Percentiles rank a stretch among this genome's conserved stretches.
phyloP scores from a whole-genome alignment of 1,140 invertebrate genomes.

The Ostrea denselamellosa region DNA sequence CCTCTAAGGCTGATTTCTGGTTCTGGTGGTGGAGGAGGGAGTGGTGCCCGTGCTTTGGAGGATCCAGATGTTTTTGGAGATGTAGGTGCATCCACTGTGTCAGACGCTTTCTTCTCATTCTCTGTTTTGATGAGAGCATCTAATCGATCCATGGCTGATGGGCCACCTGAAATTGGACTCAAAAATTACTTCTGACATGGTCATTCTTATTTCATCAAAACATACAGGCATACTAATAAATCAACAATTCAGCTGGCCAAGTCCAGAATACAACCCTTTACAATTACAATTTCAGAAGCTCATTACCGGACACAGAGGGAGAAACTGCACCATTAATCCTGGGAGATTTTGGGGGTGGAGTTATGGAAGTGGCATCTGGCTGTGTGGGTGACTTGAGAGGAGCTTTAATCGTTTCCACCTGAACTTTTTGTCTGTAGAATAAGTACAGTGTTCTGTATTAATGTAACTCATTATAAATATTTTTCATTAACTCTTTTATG shows the following conservation, averaged over 20 bases:
- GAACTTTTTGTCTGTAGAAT: slow-evolving; percentile 47
- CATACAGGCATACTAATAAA: too few species aligned
- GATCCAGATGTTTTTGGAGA: slow-evolving; percentile 37
- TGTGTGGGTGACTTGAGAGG: slow-evolving; percentile 45
- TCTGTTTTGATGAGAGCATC: slow-evolving; percentile 33
- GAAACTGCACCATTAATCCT: slow-evolving; percentile 36
- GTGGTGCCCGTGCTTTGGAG: neutral
- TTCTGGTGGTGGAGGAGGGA: neutral
- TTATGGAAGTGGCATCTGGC: slow-evolving; percentile 49
- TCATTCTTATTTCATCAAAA: too few species aligned
- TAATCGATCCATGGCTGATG: slow-evolving; percentile 19
- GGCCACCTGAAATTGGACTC: neutral
- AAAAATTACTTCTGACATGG: too few species aligned
- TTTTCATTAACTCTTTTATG: too few species aligned
- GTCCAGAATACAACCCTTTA: too few species aligned
- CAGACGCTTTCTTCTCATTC: neutral
- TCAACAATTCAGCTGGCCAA: too few species aligned
- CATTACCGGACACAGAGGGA: neutral
- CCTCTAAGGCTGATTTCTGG: slow-evolving; percentile 30
- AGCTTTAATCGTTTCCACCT: slow-evolving; percentile 43
- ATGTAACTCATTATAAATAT: neutral
- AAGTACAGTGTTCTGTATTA: neutral
- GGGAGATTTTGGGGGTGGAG: slow-evolving; percentile 52
- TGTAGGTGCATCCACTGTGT: slow-evolving; percentile 42
- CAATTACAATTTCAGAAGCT: neutral